phyloP scores from a whole-genome alignment of 53 echinoderm and acorn worm genomes.

The Paracentrotus lividus region DNA sequence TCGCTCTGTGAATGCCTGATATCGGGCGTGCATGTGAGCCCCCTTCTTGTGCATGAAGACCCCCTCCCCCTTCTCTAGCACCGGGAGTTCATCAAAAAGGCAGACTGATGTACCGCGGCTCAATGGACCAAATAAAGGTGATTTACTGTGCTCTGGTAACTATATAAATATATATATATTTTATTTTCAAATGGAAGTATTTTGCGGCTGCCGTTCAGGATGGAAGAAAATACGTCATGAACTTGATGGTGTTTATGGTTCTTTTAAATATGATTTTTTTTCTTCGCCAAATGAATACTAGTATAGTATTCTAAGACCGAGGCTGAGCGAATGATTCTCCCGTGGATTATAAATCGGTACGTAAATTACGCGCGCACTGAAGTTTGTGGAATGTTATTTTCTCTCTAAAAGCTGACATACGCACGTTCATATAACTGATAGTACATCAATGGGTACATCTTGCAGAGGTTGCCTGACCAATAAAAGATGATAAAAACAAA shows the following conservation, averaged over 20 bases:
- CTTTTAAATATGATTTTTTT: no score
- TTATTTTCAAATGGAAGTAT: background rate
- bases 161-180: no score
- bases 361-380: slow-evolving; percentile 16
- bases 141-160: background rate
- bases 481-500: no score
- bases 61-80: background rate
- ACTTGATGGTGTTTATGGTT: no score
- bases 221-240: background rate
- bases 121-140: background rate
- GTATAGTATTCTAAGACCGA: no score
- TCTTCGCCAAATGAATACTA: no score
- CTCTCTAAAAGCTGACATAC: no score
- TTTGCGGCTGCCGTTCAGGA: background rate
- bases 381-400: no score
- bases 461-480: no score
- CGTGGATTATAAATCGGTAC: background rate
- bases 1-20: background rate
- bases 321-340: no score
- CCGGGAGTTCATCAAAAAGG: background rate
- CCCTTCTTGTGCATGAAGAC: background rate
- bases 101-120: background rate
- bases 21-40: background rate
- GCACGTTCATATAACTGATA: no score
- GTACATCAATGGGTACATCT: no score